Conservation (phyloP, 2,113 vertebrate species). For the Taxidea taxus region DNA sequence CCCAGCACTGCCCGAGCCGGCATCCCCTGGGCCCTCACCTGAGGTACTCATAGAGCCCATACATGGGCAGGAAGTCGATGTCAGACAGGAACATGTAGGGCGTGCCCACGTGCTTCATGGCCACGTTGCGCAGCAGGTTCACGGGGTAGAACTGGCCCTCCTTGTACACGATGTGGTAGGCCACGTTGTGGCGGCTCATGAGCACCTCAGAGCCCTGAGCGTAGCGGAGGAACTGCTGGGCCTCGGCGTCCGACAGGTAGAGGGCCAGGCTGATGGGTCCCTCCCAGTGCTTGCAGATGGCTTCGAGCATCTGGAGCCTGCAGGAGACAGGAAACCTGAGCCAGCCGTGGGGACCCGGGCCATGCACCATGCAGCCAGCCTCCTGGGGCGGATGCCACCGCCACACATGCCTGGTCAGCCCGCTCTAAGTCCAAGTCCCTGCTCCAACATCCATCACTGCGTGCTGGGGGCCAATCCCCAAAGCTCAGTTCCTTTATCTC, state of each 20-base stretch:
- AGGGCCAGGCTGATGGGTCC: conserved; percentile 98
- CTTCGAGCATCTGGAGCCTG: conserved; percentile 99
- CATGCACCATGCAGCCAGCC: rapidly evolving
- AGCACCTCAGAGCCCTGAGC: conserved; percentile 99
- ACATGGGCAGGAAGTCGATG: conserved; percentile 99
- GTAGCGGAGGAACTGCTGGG: conserved; percentile 98
- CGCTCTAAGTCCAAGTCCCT: neutral
- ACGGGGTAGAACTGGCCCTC: conserved; percentile 99
- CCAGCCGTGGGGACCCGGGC: neutral
- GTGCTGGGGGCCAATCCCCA: neutral
- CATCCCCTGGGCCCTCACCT: conserved; percentile 81
- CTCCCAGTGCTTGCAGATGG: conserved; percentile 99
- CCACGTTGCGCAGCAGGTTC: conserved; percentile 97
- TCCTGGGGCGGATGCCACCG: neutral
- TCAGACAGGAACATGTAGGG: conserved; percentile 98
- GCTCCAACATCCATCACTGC: neutral
- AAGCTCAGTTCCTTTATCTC: neutral
- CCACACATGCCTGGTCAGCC: neutral
- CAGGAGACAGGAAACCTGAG: conserved; percentile 59
- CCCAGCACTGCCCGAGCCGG: rapidly evolving
- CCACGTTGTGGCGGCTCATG: conserved; percentile 94
- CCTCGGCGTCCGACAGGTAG: conserved; percentile 97
- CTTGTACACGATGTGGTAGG: conserved; percentile 99
- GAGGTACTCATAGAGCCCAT: conserved; percentile 99
- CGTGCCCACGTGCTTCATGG: conserved; percentile 96